Evolutionary conservation across 2,113 vertebrate species (phyloP), one percentile per base, ranked within the genome.

Genomic region (Scomber scombrus): DNA sequence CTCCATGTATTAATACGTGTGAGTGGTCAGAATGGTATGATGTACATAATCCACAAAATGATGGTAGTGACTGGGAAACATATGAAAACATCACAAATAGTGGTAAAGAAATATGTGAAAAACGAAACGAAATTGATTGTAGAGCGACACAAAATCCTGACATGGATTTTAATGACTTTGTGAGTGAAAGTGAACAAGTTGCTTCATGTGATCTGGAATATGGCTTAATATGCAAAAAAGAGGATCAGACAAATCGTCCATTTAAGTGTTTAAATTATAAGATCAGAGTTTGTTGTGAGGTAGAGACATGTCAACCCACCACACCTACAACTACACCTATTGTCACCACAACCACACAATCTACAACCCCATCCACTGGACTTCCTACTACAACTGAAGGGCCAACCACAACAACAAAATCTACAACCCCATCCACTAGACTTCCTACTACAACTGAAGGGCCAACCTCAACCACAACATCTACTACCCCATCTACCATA

Each of bases 21-120:
- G 58, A 71, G 0, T 92, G 91, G 91, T 71, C 91, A 54, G 81
- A 84, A 0, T 92, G 89, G 89, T 92, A 83, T 68, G 18, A 92
- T 72, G 89, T 85, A 0, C 50, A 92, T 66, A 0, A 82, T 13
- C 54, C 89, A 21, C 0, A 0, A 1, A 2, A 0, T 0, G 89
- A 91, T 40, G 26, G 69, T 16, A 90, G 15, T 85, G 91, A 26
- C 23, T 26, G 23, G 23, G 23, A 26, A 26, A 26, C 23, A 26
- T 26, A 26, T 26, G 23, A 26, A 92, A 92, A 89, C 66, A 88
- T 92, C 14, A 89, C 14, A 70, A 64, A 88, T 3, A 83, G 29
- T 68, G 79, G 78, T 10, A 6, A 11, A 11, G 0, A 58, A 15
- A 84, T 92, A 16, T 92, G 91, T 16, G 0, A 71, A 11, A 23